Conservation (phyloP, 2,113 vertebrate species). For the Dromiciops gliroides region DNA sequence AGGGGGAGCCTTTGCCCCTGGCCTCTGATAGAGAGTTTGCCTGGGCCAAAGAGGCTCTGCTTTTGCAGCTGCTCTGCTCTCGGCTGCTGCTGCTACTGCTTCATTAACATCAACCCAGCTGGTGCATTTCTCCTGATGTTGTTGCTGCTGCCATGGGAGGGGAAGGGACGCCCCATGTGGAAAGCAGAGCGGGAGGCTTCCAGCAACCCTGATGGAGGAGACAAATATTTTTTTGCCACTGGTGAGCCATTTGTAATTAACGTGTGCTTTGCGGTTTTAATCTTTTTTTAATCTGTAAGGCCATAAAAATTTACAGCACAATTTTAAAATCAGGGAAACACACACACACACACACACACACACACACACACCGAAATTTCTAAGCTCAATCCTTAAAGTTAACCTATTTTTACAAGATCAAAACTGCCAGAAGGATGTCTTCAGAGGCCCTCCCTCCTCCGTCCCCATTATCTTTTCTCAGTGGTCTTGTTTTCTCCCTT, state of each 20-base stretch:
- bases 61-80: background rate
- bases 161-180: background rate
- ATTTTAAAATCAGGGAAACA: conserved; percentile 61
- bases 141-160: conserved; percentile 12
- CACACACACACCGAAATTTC: conserved; percentile 28
- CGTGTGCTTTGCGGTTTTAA: conserved; percentile 66
- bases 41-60: fast-evolving
- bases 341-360: background rate
- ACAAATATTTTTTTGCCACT: conserved; percentile 42
- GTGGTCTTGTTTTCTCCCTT: conserved; percentile 41
- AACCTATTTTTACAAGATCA: conserved; percentile 57
- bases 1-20: fast-evolving
- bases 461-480: conserved; percentile 30
- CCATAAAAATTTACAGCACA: conserved; percentile 64
- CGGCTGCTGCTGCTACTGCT: conserved; percentile 9
- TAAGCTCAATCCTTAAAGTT: conserved; percentile 31
- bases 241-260: conserved; percentile 68
- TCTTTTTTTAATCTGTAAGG: conserved; percentile 65
- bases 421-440: conserved; percentile 4
- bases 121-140: background rate
- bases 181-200: background rate
- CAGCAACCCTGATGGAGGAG: background rate
- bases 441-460: background rate
- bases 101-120: background rate
- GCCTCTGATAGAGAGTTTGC: background rate